phyloP scores from a whole-genome alignment of 2,888 invertebrate genomes.

The Gandaritis pyraliata region DNA sequence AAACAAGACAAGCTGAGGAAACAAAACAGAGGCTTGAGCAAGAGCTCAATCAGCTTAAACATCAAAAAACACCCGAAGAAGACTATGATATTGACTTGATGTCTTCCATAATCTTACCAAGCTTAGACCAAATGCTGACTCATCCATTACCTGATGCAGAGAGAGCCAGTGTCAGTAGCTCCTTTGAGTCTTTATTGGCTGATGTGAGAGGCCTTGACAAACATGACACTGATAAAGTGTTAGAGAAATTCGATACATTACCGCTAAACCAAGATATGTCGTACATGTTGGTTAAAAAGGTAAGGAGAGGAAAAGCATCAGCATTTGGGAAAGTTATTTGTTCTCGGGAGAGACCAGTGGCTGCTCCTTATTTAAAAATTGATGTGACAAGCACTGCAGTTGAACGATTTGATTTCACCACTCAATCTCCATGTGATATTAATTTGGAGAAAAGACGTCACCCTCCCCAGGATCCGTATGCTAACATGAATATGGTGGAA shows the following conservation, averaged over 20 bases:
- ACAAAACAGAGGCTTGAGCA: conserved; percentile 51
- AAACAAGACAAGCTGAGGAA: conserved; percentile 58
- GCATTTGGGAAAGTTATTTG: conserved; percentile 68
- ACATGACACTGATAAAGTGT: neutral
- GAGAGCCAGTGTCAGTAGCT: conserved; percentile 51
- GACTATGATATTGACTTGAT: conserved; percentile 66
- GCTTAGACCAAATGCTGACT: conserved; percentile 38
- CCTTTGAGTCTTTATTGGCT: conserved; percentile 62
- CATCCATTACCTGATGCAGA: conserved; percentile 23
- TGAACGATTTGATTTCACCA: conserved; percentile 63
- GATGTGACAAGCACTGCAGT: conserved; percentile 48
- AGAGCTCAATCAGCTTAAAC: conserved; percentile 51
- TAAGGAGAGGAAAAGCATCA: conserved; percentile 60
- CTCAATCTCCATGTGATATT: conserved; percentile 70
- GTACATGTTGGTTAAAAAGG: conserved; percentile 59
- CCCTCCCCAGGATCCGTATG: conserved; percentile 41
- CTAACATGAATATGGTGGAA: conserved; percentile 39
- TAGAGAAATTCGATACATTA: conserved; percentile 24
- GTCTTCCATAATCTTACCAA: conserved; percentile 56
- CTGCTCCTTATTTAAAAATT: conserved; percentile 63
- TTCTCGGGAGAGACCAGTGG: conserved; percentile 58
- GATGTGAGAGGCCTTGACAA: conserved; percentile 24
- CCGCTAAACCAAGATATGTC: conserved; percentile 58
- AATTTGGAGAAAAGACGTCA: conserved; percentile 59
- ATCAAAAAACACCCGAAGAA: conserved; percentile 50